Evolutionary conservation across 2,888 invertebrate species (phyloP).

Genomic region (Catonia carolina): DNA sequence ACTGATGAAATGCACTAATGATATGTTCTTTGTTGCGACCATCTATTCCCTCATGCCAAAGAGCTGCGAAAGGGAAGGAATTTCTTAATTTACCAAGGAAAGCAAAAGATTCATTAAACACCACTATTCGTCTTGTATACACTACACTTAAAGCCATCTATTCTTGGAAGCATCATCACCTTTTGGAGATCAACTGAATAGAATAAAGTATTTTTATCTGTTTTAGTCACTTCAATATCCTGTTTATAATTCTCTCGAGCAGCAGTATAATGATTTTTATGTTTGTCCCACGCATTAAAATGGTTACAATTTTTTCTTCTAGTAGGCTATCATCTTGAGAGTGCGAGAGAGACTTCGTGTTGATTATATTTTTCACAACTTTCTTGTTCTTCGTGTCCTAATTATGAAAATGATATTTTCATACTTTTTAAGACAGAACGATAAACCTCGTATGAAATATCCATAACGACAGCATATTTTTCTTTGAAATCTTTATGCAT

Average conservation of each 20-base stretch:
- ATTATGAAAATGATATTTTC: slow-evolving; percentile 19
- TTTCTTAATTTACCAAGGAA: too few relatives aligned
- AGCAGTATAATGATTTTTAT: slow-evolving; percentile 4
- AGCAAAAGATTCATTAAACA: too few relatives aligned
- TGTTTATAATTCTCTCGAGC: not conserved
- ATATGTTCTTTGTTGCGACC: too few relatives aligned
- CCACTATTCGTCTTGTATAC: too few relatives aligned
- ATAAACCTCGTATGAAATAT: slow-evolving; percentile 21
- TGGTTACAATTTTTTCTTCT: too few relatives aligned
- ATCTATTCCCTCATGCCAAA: too few relatives aligned
- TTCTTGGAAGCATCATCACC: slow-evolving; percentile 33
- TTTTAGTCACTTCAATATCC: slow-evolving; percentile 1
- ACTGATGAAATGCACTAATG: too few relatives aligned
- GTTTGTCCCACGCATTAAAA: slow-evolving; percentile 4
- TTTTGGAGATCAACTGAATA: slow-evolving; percentile 19
- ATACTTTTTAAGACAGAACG: slow-evolving; percentile 7
- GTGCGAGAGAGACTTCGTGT: slow-evolving; percentile 2
- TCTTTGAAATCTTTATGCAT: slow-evolving; percentile 20
- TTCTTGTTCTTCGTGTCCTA: not conserved
- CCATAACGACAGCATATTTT: slow-evolving; percentile 11
- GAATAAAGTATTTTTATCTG: slow-evolving; percentile 8
- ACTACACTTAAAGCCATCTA: slow-evolving; percentile 35
- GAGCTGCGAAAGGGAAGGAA: too few relatives aligned
- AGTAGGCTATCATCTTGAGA: too few relatives aligned
- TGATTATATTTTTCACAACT: not conserved